Percentiles rank a stretch among this genome's conserved stretches.
Evolutionary conservation across 1,140 invertebrate genomes (phyloP).

Genomic region (Hydropsyche tenuis): DNA sequence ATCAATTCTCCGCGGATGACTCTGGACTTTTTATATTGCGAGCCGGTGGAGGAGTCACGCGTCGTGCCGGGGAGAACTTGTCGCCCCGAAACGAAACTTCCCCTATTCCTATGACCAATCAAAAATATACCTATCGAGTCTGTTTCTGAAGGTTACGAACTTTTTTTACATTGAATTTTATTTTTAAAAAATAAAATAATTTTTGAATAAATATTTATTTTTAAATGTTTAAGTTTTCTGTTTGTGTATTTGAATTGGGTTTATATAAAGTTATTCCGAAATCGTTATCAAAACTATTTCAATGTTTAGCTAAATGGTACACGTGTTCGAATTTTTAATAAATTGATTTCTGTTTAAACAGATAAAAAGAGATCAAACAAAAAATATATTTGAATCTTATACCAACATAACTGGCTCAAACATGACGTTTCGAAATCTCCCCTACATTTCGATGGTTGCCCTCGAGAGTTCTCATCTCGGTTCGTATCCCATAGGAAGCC

Average conservation of each 20-base stretch:
- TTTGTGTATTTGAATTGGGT: too few species aligned
- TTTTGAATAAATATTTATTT: too few species aligned
- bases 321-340: not conserved
- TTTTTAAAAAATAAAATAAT: too few species aligned
- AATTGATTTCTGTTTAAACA: constrained; percentile 25
- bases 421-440: not conserved
- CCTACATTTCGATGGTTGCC: not conserved
- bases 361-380: constrained; percentile 13
- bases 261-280: too few species aligned
- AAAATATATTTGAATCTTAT: constrained; percentile 11
- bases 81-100: constrained; percentile 8
- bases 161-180: too few species aligned
- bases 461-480: not conserved
- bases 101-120: constrained; percentile 3
- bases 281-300: too few species aligned
- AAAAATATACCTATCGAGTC: not conserved
- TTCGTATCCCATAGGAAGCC: not conserved
- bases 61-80: constrained; percentile 10
- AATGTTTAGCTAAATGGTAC: not conserved
- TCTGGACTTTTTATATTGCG: constrained; percentile 31
- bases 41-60: constrained; percentile 19
- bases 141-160: too few species aligned
- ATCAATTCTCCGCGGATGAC: constrained; percentile 43
- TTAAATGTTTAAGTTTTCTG: too few species aligned
- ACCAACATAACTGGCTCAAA: constrained; percentile 13